Base-by-base conservation (phyloP, 2,113 vertebrate genomes). In the Danionella cerebrum region DNA sequence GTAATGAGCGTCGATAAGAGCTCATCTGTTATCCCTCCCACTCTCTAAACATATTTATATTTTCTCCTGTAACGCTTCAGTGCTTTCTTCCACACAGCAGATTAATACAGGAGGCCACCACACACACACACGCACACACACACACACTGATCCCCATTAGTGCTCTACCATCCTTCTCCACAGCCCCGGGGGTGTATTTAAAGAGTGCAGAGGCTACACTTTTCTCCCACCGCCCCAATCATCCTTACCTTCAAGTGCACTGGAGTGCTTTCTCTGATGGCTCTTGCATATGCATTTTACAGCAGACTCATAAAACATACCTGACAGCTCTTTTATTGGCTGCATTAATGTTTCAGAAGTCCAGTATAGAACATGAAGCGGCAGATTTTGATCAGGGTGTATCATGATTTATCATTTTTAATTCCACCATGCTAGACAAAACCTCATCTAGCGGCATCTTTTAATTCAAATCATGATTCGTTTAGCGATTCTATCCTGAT, bases 141-240 rank as follows among this genome's bases (percentile, higher is more conserved):
- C 31, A 58, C 22, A 41, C 65, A 54, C 63, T 27, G 31, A 48
- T 68, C 29, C 18, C 35, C 8, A 27, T 51, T 44, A 69, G 65
- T 35, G 53, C 31, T 69, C 16, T 6, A 27, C 55, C 54, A 65
- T 35, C 38, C 66, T 45, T 35, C 14, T 21, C 65, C 51, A 27
- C 57, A 65, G 2, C 59, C 59, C 58, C 55, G n/a, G 6, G 58
- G 52, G 59, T 69, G 12, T 52, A 69, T 54, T 64, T 67, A 73
- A 55, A 48, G 64, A 53, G 51, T 73, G 50, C 60, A 47, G 24
- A 39, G 45, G 41, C 57, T 29, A 73, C 65, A 72, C 47, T 53
- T 67, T 60, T 44, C 38, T 68, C 41, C 19, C 38, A 45, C 35
- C 42, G 6, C 41, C 24, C 33, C 22, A 73, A 60, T 48, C 39